These are phyloP conservation scores for Microplitis manilae DNA, from an alignment of 2,888 invertebrate species.

Conservation along the genomic window DNA sequence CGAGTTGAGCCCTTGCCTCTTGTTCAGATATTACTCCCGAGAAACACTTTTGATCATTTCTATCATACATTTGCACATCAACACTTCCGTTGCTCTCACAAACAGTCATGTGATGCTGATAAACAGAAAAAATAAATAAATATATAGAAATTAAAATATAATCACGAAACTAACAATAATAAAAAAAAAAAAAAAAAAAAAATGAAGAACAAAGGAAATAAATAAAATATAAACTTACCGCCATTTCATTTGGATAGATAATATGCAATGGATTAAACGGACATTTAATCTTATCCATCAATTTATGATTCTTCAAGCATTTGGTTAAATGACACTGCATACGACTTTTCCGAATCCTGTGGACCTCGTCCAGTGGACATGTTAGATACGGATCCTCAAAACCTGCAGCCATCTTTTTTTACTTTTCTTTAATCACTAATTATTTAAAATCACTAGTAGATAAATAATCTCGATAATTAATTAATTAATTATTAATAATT, in stretches of 20 bases:
- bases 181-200: too few species aligned
- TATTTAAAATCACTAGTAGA: too few species aligned
- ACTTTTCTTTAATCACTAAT: too few species aligned
- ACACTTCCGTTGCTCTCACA: neutral
- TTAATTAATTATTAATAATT: too few species aligned
- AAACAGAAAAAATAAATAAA: neutral
- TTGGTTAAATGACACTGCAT: neutral
- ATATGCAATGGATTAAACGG: neutral
- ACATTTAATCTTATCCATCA: neutral
- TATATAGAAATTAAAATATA: too few species aligned
- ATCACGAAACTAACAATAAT: too few species aligned
- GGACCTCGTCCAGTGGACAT: neutral
- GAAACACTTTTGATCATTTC: neutral
- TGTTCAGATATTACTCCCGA: neutral
- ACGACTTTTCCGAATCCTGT: neutral
- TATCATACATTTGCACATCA: neutral
- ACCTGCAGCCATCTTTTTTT: neutral
- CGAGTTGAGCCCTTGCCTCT: neutral
- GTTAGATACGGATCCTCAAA: neutral
- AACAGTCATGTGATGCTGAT: neutral
- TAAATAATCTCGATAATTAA: too few species aligned
- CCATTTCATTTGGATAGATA: neutral
- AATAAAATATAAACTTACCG: neutral
- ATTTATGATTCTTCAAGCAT: neutral
- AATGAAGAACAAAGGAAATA: too few species aligned